A percentile compares a stretch with the other conserved stretches of the same genome.
Conservation (phyloP, 2,113 vertebrate genomes). For the Hyperoodon ampullatus region DNA sequence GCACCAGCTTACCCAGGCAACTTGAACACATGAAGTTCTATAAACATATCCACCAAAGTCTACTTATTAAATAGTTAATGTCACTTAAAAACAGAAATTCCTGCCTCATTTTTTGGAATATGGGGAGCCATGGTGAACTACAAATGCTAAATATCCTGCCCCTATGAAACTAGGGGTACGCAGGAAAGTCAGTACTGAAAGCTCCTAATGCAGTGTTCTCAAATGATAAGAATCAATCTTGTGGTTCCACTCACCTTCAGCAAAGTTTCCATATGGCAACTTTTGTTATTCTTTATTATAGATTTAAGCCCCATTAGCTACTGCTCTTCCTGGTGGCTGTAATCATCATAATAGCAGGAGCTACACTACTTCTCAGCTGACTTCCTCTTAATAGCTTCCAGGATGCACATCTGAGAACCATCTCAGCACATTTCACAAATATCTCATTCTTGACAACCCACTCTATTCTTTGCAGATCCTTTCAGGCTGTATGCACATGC, state of each 20-base stretch:
- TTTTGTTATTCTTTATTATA: conserved; percentile 39
- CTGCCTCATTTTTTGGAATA: background rate
- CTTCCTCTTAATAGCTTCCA: conserved; percentile 70
- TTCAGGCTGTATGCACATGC: conserved; percentile 46
- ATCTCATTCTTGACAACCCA: conserved; percentile 66
- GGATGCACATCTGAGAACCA: conserved; percentile 36
- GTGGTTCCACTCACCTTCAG: conserved; percentile 43
- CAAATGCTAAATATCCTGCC: background rate
- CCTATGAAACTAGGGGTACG: background rate
- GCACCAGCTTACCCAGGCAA: background rate
- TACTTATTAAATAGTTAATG: conserved; percentile 47
- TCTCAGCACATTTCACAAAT: conserved; percentile 64
- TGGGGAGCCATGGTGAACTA: background rate
- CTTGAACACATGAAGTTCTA: background rate
- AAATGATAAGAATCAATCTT: background rate
- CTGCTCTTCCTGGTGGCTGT: conserved; percentile 62
- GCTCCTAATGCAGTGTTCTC: background rate
- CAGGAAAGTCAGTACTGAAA: background rate
- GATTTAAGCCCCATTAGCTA: conserved; percentile 68
- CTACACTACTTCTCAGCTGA: conserved; percentile 14
- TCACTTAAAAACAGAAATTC: conserved; percentile 54
- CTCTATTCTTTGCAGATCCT: conserved; percentile 63
- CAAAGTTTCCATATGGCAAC: background rate
- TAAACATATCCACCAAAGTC: background rate
- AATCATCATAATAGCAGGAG: conserved; percentile 20